Conservation (phyloP, 2,113 vertebrate species). For the Seriola aureovittata region DNA sequence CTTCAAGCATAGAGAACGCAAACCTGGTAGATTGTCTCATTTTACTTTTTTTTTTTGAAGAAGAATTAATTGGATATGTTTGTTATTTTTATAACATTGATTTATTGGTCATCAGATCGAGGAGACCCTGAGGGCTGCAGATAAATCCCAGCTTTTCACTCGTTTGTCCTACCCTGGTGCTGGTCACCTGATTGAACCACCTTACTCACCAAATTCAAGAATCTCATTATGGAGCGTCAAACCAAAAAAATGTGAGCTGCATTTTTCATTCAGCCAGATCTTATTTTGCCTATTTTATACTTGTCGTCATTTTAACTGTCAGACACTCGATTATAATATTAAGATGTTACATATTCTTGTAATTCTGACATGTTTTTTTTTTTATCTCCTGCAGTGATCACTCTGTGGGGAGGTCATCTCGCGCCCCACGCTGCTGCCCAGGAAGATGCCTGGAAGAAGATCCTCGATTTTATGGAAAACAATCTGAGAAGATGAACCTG, state of each 20-base stretch:
- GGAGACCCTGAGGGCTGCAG: constrained; percentile 62
- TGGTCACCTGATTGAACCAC: constrained; percentile 84
- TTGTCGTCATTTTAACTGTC: neutral
- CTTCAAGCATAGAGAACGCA: constrained; percentile 65
- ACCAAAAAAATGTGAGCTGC: constrained; percentile 69
- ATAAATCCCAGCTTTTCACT: constrained; percentile 78
- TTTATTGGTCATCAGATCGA: constrained; percentile 70
- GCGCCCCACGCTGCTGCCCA: constrained; percentile 76
- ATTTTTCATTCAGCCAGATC: neutral
- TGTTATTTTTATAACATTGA: neutral
- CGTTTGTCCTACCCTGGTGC: constrained; percentile 77
- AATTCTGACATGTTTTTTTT: neutral
- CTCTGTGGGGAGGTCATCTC: constrained; percentile 74
- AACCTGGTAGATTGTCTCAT: constrained; percentile 61
- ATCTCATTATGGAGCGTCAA: constrained; percentile 47
- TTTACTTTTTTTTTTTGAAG: neutral
- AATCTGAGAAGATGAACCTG: constrained; percentile 52
- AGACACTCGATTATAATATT: neutral
- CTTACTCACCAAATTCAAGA: constrained; percentile 69
- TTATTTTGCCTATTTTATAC: neutral
- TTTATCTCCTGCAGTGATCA: constrained; percentile 62
- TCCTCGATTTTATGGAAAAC: constrained; percentile 67
- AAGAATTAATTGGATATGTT: neutral
- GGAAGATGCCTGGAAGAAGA: constrained; percentile 80
- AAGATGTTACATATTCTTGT: neutral